Evolutionary conservation across 2,888 invertebrate genomes (phyloP).

Genomic region (Lepidochitona cinerea): DNA sequence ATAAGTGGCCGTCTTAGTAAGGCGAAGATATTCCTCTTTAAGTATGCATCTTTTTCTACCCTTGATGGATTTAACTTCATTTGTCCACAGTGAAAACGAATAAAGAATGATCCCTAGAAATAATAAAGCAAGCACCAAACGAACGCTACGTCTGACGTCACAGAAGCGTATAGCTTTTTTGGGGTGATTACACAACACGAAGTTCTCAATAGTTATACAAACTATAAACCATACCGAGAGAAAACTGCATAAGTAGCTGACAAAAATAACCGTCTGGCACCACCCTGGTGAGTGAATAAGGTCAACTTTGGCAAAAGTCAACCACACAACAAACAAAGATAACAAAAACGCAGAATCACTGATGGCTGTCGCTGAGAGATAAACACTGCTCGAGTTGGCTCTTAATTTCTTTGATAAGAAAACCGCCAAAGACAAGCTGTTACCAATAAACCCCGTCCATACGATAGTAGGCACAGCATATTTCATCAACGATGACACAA

Average conservation of each 20-base stretch:
- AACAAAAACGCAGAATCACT: slow-evolving; percentile 83
- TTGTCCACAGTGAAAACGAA: slow-evolving; percentile 40
- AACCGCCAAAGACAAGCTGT: slow-evolving; percentile 81
- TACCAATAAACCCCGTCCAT: slow-evolving; percentile 81
- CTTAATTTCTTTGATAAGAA: slow-evolving; percentile 82
- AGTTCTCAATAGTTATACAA: slow-evolving; percentile 88
- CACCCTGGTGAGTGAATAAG: slow-evolving; percentile 62
- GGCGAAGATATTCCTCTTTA: slow-evolving; percentile 26
- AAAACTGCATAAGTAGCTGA: slow-evolving; percentile 72
- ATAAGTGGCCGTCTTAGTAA: slow-evolving; percentile 40
- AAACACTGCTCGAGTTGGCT: slow-evolving; percentile 83
- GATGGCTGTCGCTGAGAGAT: slow-evolving; percentile 82
- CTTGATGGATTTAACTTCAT: slow-evolving; percentile 16
- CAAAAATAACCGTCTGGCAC: slow-evolving; percentile 82
- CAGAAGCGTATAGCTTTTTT: slow-evolving; percentile 45
- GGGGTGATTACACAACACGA: slow-evolving; percentile 73
- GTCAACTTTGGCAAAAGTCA: slow-evolving; percentile 40
- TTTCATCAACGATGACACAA: not conserved
- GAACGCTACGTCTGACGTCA: slow-evolving; percentile 34
- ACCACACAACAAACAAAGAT: slow-evolving; percentile 74
- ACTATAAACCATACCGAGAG: slow-evolving; percentile 84
- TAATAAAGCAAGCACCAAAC: slow-evolving; percentile 7
- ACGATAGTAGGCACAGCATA: slow-evolving; percentile 78
- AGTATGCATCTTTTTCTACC: slow-evolving; percentile 36
- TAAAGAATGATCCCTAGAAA: slow-evolving; percentile 31